Evolutionary conservation across 2,888 invertebrate species (phyloP).

Genomic region (Steinernema scapterisci): DNA sequence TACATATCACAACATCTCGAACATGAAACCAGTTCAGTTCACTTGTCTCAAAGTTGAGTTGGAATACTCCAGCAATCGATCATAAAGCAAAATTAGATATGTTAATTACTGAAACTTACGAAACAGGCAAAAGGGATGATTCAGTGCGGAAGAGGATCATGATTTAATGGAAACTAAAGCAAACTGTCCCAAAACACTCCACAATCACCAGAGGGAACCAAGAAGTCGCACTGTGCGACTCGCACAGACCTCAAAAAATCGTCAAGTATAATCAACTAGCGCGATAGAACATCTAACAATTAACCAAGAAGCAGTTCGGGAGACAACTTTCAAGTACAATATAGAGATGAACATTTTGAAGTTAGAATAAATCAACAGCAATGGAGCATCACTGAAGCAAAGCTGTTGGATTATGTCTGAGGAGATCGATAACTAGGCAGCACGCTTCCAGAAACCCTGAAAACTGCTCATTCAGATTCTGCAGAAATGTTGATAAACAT

Average conservation of each 20-base stretch:
- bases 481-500: too few relatives aligned
- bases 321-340: too few relatives aligned
- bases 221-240: too few relatives aligned
- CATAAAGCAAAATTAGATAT: slow-evolving; percentile 14
- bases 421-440: slow-evolving; percentile 4
- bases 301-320: background rate
- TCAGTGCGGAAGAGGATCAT: too few relatives aligned
- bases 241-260: too few relatives aligned
- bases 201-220: too few relatives aligned
- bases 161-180: too few relatives aligned
- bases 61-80: background rate
- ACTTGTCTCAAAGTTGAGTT: background rate
- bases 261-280: background rate
- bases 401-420: background rate
- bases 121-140: background rate
- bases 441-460: background rate
- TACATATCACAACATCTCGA: too few relatives aligned
- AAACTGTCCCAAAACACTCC: too few relatives aligned
- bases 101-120: background rate
- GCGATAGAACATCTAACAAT: background rate
- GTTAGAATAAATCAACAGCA: background rate
- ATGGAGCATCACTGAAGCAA: slow-evolving; percentile 8
- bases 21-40: too few relatives aligned
- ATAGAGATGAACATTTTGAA: too few relatives aligned
- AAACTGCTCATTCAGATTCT: background rate